These are phyloP conservation scores for Micropterix aruncella DNA, from an alignment of 2,888 invertebrate genomes.

Conservation along the genomic window DNA sequence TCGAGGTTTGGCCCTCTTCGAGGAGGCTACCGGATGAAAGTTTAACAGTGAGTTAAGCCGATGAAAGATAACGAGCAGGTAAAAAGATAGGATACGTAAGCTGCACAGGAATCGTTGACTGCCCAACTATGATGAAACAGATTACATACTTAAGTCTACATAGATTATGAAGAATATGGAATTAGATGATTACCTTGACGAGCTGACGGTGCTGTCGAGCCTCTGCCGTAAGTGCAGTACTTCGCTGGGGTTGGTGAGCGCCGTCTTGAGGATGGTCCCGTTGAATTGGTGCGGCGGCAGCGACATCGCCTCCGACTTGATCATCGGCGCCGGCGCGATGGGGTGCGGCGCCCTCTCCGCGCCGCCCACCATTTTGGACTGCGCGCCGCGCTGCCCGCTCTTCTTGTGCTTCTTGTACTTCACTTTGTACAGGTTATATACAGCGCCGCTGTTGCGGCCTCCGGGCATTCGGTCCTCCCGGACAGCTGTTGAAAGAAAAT, in stretches of 20 bases:
- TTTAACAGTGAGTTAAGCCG: no score
- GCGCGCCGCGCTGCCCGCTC: slow-evolving; percentile 42
- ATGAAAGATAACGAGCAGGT: no score
- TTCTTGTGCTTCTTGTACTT: slow-evolving; percentile 98
- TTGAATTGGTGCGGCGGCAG: slow-evolving; percentile 72
- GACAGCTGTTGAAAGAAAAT: no score
- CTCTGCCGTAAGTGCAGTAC: slow-evolving; percentile 77
- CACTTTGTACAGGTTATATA: slow-evolving; percentile 97
- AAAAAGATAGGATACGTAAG: slow-evolving; percentile 7
- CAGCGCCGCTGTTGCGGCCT: slow-evolving; percentile 95
- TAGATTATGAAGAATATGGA: no score
- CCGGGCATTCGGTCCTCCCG: slow-evolving; percentile 99
- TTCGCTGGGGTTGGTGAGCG: slow-evolving; percentile 89
- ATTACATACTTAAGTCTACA: no score
- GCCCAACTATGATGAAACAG: no score
- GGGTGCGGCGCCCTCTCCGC: slow-evolving; percentile 21
- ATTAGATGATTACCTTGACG: no score
- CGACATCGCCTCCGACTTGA: slow-evolving; percentile 34
- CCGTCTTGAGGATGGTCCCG: slow-evolving; percentile 88
- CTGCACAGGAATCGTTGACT: slow-evolving; percentile 13
- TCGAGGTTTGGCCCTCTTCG: no score
- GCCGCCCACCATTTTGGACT: slow-evolving; percentile 25
- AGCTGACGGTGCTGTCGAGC: slow-evolving; percentile 77
- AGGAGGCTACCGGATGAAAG: no score
- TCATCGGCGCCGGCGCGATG: slow-evolving; percentile 25